Evolutionary conservation across 2,888 invertebrate genomes (phyloP).

Genomic region (Leucania comma): DNA sequence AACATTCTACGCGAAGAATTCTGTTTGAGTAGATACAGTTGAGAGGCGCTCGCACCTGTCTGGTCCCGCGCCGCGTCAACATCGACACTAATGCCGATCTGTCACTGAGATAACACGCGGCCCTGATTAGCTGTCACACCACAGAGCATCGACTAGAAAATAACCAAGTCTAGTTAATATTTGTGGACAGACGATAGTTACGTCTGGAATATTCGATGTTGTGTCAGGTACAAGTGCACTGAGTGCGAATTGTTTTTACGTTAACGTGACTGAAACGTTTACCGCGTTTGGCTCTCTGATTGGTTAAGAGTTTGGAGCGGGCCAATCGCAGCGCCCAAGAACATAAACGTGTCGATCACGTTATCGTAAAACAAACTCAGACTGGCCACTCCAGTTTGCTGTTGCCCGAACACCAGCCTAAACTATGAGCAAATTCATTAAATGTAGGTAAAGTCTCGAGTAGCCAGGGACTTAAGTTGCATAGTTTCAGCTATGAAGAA

Average conservation of each 20-base stretch:
- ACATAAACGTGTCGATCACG: too few relatives aligned
- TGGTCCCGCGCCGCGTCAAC: constrained; percentile 14
- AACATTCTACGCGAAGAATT: constrained; percentile 1
- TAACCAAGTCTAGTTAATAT: constrained; percentile 14
- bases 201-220: constrained; percentile 4
- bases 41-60: neutral
- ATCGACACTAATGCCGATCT: constrained; percentile 11
- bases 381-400: too few relatives aligned
- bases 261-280: too few relatives aligned
- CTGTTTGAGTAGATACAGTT: constrained; percentile 10
- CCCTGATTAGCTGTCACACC: constrained; percentile 26
- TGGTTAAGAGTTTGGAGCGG: too few relatives aligned
- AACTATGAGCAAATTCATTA: constrained; percentile 17
- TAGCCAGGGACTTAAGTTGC: constrained; percentile 4
- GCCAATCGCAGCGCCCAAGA: too few relatives aligned
- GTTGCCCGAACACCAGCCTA: neutral
- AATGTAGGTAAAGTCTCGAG: constrained; percentile 1
- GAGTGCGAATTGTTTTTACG: too few relatives aligned
- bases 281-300: too few relatives aligned
- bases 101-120: constrained; percentile 26
- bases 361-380: too few relatives aligned
- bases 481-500: constrained; percentile 24
- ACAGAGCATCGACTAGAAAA: constrained; percentile 6
- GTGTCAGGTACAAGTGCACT: too few relatives aligned
- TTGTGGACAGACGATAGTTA: constrained; percentile 1